Evolutionary conservation across 2,797 vertebrate genomes (phyloP).

Genomic region (Sebastes oblongus): DNA sequence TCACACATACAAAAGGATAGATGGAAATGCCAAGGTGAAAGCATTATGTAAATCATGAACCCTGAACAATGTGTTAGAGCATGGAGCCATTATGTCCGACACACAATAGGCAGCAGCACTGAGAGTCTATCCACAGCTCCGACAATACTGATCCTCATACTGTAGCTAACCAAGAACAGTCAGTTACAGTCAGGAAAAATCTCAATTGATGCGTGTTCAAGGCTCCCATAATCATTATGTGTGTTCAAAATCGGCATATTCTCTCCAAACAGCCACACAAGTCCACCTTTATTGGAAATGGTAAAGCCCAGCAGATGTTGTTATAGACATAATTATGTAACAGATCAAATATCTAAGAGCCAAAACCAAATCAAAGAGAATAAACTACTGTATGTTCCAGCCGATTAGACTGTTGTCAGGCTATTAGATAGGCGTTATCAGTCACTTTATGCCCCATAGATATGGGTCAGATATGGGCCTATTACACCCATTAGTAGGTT

Average conservation of each 20-base stretch:
- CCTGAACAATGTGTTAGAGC: constrained; percentile 45
- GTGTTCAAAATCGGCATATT: not conserved
- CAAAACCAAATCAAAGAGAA: not conserved
- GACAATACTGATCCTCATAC: constrained; percentile 22
- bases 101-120: constrained; percentile 42
- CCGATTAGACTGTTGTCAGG: too few relatives aligned
- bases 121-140: constrained; percentile 26
- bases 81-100: constrained; percentile 41
- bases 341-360: not conserved
- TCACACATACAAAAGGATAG: constrained; percentile 31
- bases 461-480: too few relatives aligned
- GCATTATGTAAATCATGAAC: constrained; percentile 57
- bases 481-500: too few relatives aligned
- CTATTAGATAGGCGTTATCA: too few relatives aligned
- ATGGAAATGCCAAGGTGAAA: constrained; percentile 63
- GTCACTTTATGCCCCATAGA: too few relatives aligned
- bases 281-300: not conserved
- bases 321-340: not conserved
- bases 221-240: not conserved
- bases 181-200: constrained; percentile 24
- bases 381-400: not conserved
- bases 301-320: not conserved
- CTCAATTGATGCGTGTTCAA: constrained; percentile 12
- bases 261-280: not conserved
- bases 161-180: constrained; percentile 27